A percentile compares a stretch with the other conserved stretches of the same genome.
Conservation (phyloP, 2,113 vertebrate genomes). For the Chelonoidis abingdonii region DNA sequence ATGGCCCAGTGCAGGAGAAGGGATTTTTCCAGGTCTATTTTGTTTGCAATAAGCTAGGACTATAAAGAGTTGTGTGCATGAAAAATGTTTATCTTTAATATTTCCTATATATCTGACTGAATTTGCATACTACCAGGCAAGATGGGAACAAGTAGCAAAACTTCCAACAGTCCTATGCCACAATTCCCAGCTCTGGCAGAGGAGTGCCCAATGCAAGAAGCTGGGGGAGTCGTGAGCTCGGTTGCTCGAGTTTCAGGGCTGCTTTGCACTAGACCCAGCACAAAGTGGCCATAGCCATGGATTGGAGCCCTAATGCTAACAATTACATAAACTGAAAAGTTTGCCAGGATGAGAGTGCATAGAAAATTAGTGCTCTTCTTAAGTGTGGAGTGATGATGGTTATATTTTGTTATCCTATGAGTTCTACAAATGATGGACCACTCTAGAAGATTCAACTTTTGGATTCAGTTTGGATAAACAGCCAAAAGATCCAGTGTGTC, state of each 20-base stretch:
- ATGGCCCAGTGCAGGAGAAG: background rate
- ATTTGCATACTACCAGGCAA: background rate
- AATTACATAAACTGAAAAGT: background rate
- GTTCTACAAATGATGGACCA: background rate
- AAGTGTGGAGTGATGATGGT: background rate
- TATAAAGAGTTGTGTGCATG: background rate
- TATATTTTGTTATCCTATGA: background rate
- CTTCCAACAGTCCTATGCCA: background rate
- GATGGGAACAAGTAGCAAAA: background rate
- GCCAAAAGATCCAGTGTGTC: background rate
- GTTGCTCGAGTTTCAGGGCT: background rate
- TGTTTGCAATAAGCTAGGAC: background rate
- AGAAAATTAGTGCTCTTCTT: background rate
- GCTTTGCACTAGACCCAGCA: background rate
- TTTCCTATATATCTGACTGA: background rate
- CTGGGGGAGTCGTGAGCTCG: background rate
- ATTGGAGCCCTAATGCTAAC: background rate
- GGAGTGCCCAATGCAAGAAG: accelerated
- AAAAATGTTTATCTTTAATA: background rate
- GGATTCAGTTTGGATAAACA: background rate
- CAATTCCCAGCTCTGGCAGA: background rate
- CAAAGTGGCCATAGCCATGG: background rate
- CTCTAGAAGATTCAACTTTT: background rate
- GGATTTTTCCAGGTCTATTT: background rate
- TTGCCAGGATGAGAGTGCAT: background rate